Percentiles rank a stretch among this genome's conserved stretches.
Evolutionary conservation across 2,797 vertebrate species (phyloP).

Genomic region (Arnoldichthys spilopterus): DNA sequence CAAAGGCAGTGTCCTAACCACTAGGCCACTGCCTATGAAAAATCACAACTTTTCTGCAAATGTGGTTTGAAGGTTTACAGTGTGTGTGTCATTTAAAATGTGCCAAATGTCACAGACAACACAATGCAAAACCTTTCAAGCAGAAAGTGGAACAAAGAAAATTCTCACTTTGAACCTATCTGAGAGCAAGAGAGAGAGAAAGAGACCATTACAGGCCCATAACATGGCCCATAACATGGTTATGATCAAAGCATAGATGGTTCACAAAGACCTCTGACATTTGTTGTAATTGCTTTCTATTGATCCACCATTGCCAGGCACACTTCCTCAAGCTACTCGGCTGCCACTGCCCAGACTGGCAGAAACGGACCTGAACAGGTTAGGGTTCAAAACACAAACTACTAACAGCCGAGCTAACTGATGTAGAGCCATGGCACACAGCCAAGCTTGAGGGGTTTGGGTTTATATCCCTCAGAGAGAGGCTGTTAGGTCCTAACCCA

Average conservation of each 20-base stretch:
- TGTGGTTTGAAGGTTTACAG: too few species aligned
- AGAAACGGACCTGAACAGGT: constrained; percentile 6
- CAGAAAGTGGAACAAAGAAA: not conserved
- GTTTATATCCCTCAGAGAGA: not conserved
- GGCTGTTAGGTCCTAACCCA: not conserved
- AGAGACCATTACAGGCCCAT: not conserved
- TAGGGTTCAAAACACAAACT: not conserved
- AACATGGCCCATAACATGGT: not conserved
- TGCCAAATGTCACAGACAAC: not conserved
- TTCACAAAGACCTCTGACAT: constrained; percentile 45
- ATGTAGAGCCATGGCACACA: not conserved
- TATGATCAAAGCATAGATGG: constrained; percentile 32
- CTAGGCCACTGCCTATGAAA: too few species aligned
- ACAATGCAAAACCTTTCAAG: not conserved
- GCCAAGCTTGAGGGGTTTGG: not conserved
- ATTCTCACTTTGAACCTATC: not conserved
- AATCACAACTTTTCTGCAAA: too few species aligned
- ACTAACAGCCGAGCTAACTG: not conserved
- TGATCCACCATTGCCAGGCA: constrained; percentile 42
- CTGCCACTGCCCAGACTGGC: constrained; percentile 19
- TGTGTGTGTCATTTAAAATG: too few species aligned
- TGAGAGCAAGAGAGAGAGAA: not conserved
- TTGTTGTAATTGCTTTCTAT: constrained; percentile 57
- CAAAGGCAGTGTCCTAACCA: too few species aligned
- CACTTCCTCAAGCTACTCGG: constrained; percentile 24